phyloP scores from a whole-genome alignment of 2,113 vertebrate species.

The Ictidomys tridecemlineatus region DNA sequence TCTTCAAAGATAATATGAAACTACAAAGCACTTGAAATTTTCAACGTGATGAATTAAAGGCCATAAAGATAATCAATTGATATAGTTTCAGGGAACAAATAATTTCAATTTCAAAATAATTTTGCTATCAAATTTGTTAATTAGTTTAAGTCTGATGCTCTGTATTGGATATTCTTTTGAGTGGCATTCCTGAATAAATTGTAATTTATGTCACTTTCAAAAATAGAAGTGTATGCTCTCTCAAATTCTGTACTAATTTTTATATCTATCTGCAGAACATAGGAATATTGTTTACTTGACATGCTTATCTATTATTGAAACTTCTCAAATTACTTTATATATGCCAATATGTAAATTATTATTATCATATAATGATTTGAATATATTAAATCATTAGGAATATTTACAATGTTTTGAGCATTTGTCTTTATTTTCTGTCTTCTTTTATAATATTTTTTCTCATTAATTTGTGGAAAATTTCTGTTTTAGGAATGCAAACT shows the following conservation, averaged over 20 bases:
- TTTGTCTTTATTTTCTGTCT: not conserved
- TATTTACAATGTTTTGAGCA: not conserved
- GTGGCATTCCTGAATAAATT: not conserved
- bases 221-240: not conserved
- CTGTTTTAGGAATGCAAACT: not conserved
- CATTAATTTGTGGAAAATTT: not conserved
- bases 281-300: not conserved
- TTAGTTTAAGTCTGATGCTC: not conserved
- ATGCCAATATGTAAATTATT: not conserved
- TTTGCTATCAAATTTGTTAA: not conserved
- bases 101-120: not conserved
- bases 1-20: constrained; percentile 22
- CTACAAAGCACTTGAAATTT: not conserved
- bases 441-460: not conserved
- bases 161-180: not conserved
- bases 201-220: not conserved
- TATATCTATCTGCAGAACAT: not conserved
- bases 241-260: not conserved
- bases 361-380: not conserved
- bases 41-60: constrained; percentile 14
- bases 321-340: not conserved
- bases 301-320: not conserved
- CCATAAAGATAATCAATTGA: not conserved
- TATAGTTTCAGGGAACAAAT: not conserved
- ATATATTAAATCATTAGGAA: not conserved